Percentiles rank a stretch among this genome's conserved stretches.
Evolutionary conservation across 2,113 vertebrate genomes (phyloP).

Genomic region (Typhlomys cinereus): DNA sequence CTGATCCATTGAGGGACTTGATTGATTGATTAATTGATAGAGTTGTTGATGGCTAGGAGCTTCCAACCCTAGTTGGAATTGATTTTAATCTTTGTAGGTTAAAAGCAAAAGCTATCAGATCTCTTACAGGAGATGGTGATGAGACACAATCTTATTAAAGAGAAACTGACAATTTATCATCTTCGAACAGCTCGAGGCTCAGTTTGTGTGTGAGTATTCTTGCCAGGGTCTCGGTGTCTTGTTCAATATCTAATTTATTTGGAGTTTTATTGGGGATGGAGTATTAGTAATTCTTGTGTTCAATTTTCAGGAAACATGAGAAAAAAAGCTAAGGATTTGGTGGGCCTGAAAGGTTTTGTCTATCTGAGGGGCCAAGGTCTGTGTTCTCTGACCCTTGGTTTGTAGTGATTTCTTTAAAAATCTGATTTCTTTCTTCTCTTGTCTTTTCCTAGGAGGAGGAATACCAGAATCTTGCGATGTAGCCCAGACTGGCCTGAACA

Average conservation of each 20-base stretch:
- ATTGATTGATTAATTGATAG: constrained; percentile 65
- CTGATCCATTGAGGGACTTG: background rate
- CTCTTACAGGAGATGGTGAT: constrained; percentile 64
- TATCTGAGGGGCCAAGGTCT: background rate
- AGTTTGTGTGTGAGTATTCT: constrained; percentile 14
- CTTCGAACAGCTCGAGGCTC: constrained; percentile 48
- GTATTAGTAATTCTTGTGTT: constrained; percentile 13
- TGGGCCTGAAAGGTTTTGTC: background rate
- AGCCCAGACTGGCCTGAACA: background rate
- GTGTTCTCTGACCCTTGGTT: background rate
- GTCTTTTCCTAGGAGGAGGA: background rate
- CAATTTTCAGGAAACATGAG: constrained; percentile 31
- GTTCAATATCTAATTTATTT: constrained; percentile 79
- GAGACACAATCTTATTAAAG: constrained; percentile 72
- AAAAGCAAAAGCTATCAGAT: constrained; percentile 73
- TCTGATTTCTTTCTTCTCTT: background rate
- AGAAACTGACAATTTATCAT: constrained; percentile 71
- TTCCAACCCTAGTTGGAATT: constrained; percentile 51
- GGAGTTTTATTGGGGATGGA: constrained; percentile 51
- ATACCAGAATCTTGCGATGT: background rate
- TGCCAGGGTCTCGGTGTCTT: constrained; percentile 55
- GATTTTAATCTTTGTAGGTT: constrained; percentile 76
- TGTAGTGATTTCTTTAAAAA: background rate
- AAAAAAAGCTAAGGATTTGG: background rate
- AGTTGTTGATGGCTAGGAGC: constrained; percentile 46